These are phyloP conservation scores for Salminus brasiliensis DNA, from an alignment of 2,113 vertebrate genomes.

Conservation along the genomic window DNA sequence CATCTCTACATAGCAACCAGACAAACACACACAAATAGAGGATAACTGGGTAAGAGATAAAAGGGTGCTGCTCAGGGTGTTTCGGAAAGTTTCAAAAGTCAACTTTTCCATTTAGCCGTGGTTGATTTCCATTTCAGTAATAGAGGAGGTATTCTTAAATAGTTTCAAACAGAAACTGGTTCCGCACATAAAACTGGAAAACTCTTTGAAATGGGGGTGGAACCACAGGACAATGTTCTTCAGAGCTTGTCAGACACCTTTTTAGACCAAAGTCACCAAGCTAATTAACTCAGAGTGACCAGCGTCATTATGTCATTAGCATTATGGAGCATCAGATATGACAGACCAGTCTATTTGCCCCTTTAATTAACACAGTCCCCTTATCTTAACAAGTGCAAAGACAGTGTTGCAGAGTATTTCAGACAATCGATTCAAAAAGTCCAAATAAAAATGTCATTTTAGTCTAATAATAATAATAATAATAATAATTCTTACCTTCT, in stretches of 20 bases:
- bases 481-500: constrained; percentile 71
- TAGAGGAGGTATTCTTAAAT: not conserved
- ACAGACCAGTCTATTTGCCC: not conserved
- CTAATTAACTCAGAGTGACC: not conserved
- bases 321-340: not conserved
- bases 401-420: not conserved
- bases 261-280: not conserved
- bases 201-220: no score
- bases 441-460: constrained; percentile 11
- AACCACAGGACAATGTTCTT: no score
- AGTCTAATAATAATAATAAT: constrained; percentile 12
- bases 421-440: not conserved
- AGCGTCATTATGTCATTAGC: not conserved
- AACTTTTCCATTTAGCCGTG: not conserved
- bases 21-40: not conserved
- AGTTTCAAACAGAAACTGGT: not conserved
- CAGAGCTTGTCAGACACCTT: no score
- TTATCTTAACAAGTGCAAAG: not conserved
- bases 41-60: not conserved
- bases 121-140: not conserved
- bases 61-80: not conserved
- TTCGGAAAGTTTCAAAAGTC: not conserved
- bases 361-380: constrained; percentile 18
- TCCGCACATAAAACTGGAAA: no score
- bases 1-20: constrained; percentile 58